phyloP scores from a whole-genome alignment of 2,797 vertebrate genomes.

The Galagoides demidoff region DNA sequence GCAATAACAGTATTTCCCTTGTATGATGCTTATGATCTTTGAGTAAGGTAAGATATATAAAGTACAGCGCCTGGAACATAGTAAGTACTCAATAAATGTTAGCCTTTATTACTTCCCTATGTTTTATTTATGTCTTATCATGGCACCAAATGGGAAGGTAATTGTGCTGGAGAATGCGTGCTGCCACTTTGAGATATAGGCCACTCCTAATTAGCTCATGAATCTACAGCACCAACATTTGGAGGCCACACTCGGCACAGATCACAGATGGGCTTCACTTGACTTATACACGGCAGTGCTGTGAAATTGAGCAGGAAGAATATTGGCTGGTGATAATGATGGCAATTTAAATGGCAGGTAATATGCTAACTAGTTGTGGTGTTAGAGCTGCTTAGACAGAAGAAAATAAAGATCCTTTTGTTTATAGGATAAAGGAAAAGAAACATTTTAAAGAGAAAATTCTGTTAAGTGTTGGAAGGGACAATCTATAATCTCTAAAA shows the following conservation, averaged over 20 bases:
- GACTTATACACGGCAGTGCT: constrained; percentile 13
- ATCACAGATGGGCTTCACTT: background rate
- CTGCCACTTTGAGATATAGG: background rate
- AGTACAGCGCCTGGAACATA: background rate
- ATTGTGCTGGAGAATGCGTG: background rate
- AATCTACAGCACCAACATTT: background rate
- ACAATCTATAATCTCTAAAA: background rate
- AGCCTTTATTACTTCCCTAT: background rate
- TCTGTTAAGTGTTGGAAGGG: background rate
- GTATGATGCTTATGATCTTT: background rate
- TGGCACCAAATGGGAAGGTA: background rate
- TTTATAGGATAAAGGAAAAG: background rate
- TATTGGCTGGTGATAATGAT: constrained; percentile 50
- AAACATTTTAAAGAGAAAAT: background rate
- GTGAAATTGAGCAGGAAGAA: constrained; percentile 31
- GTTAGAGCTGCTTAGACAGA: background rate
- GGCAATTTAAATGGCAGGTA: constrained; percentile 55
- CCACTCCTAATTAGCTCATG: constrained; percentile 2
- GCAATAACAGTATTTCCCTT: background rate
- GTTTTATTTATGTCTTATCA: constrained; percentile 15
- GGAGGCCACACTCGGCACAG: background rate
- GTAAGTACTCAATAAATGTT: constrained; percentile 14
- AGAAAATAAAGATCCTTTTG: background rate
- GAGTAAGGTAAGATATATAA: background rate
- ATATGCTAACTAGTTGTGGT: constrained; percentile 21